Conservation (phyloP, 2,797 vertebrate species). For the Dromococcyx pavoninus region DNA sequence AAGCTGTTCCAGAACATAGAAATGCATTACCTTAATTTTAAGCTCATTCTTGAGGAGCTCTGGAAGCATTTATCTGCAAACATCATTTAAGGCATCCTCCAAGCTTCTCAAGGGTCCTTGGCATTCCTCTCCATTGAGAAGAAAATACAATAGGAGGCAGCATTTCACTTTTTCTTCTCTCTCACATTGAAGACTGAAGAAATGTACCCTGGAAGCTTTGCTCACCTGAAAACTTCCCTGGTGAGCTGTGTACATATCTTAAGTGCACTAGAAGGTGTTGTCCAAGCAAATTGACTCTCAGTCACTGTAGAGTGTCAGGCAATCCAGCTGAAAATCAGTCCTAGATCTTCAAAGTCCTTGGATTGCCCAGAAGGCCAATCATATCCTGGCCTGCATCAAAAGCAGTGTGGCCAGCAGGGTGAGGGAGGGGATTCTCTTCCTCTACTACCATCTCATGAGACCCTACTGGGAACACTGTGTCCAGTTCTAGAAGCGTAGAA, state of each 20-base stretch:
- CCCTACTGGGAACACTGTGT: fast-evolving
- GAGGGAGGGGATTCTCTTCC: neutral
- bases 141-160: neutral
- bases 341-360: neutral
- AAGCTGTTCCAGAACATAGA: neutral
- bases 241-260: too few relatives aligned
- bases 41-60: neutral
- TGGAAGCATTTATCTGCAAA: neutral
- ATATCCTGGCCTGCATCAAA: neutral
- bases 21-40: neutral
- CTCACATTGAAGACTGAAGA: neutral
- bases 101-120: neutral
- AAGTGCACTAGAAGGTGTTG: neutral
- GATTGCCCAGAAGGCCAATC: fast-evolving
- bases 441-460: neutral
- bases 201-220: neutral
- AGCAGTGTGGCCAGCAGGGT: fast-evolving
- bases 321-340: neutral
- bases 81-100: neutral
- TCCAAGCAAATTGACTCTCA: neutral
- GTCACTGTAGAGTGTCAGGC: too few relatives aligned
- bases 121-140: fast-evolving
- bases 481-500: neutral
- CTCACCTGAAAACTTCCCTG: neutral
- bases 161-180: neutral